Base-by-base conservation (phyloP, 2,888 invertebrate genomes). In the Plagodis dolabraria region DNA sequence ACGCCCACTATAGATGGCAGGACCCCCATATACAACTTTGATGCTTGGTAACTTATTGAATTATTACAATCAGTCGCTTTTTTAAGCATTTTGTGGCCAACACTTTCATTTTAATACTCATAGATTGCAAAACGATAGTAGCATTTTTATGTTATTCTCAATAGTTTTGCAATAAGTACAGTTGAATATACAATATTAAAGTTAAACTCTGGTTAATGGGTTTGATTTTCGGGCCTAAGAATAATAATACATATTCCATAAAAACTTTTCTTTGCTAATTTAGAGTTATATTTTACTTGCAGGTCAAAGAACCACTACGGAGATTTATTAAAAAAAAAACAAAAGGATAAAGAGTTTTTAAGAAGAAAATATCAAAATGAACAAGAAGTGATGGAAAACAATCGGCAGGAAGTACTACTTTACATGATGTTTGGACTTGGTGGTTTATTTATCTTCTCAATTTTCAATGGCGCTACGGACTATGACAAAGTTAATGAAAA, bases 11-110 rank as follows among this genome's bases (percentile, higher is more conserved):
- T 93, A 63, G 86, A 94, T 59, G 96, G 96, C 0, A 89, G 88
- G 53, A 94, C 94, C n/a, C 94, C 95, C 8, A 94, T 95, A 36
- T 98, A 96, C 77, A 93, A 98, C 82, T 97, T 97, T 85, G 98
- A 98, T 77, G 94, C 95, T 65, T 98, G 97, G 97, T 93, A 83
- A 64, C 69, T 53, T 57, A 7, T n/a, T 46, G 11, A 36, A 38
- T 6, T 22, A 38, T 2, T 38, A 38, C 2, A 34, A 47, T 34
- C 43, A 43, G 22, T 22, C 2, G 2, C 22, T 22, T 22, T 22
- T 22, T 22, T 1, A 22, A 22, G 22, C 22, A 22, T 22, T 22
- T 22, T 22, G 22, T 22, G 4, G 22, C 22, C 22, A 22, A 22
- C 22, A 22, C 22, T 22, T 1, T 22, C 22, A 22, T 22, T 22